Percentiles rank a stretch among this genome's conserved stretches.
These are phyloP conservation scores for Artibeus lituratus DNA, from an alignment of 2,797 vertebrate genomes.

Conservation along the genomic window DNA sequence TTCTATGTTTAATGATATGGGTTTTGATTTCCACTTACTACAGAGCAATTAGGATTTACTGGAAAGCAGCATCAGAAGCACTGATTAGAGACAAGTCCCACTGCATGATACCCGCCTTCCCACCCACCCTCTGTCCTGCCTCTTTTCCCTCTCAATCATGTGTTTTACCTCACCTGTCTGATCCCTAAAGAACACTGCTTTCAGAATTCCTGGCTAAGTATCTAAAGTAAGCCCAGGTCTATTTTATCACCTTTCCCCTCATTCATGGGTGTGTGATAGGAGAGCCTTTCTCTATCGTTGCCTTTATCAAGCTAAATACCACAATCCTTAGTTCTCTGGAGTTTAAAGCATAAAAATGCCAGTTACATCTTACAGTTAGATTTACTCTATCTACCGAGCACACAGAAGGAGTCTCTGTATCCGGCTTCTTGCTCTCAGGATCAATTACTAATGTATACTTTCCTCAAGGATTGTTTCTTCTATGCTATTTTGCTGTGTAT, in stretches of 20 bases:
- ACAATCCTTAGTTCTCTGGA: neutral
- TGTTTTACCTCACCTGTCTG: neutral
- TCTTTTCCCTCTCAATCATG: neutral
- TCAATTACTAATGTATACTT: neutral
- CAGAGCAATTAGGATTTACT: neutral
- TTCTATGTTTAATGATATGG: neutral
- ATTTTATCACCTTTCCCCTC: neutral
- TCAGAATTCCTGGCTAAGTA: neutral
- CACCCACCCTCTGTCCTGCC: neutral
- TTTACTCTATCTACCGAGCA: neutral
- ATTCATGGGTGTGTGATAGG: neutral
- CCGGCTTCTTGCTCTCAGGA: neutral
- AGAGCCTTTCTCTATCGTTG: neutral
- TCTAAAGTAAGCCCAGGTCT: neutral
- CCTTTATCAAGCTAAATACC: neutral
- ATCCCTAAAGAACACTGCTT: neutral
- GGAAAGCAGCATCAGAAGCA: neutral
- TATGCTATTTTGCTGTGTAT: neutral
- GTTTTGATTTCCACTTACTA: neutral
- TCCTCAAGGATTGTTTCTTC: neutral
- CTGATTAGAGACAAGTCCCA: neutral
- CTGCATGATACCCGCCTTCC: accelerated
- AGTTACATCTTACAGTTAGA: neutral
- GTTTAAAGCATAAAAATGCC: neutral
- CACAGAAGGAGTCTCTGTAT: neutral